Percentiles rank a stretch among this genome's conserved stretches.
phyloP scores from a whole-genome alignment of 2,797 vertebrate species.

The Hoplostethus atlanticus region DNA sequence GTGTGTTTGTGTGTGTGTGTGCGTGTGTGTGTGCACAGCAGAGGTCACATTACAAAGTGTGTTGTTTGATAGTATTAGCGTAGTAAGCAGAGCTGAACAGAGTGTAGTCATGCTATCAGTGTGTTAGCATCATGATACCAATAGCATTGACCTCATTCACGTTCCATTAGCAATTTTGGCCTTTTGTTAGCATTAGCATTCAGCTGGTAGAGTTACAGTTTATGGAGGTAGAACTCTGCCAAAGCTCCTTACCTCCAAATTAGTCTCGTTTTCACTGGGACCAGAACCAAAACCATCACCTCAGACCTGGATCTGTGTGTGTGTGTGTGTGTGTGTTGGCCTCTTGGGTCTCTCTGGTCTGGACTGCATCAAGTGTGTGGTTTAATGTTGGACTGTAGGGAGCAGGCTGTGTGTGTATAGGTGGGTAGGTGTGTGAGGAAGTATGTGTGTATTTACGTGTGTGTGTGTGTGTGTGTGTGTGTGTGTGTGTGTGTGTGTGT shows the following conservation, averaged over 20 bases:
- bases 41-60: constrained; percentile 55
- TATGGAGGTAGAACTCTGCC: constrained; percentile 45
- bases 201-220: constrained; percentile 8
- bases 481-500: constrained; percentile 33
- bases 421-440: constrained; percentile 20
- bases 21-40: neutral
- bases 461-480: constrained; percentile 29
- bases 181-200: constrained; percentile 21
- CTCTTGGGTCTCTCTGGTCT: constrained; percentile 67
- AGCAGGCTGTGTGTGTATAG: constrained; percentile 19
- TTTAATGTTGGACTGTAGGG: constrained; percentile 41
- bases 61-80: constrained; percentile 50
- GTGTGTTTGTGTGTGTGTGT: constrained; percentile 7
- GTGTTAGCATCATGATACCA: constrained; percentile 23
- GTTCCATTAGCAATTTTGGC: constrained; percentile 35
- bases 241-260: constrained; percentile 71
- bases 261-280: constrained; percentile 76
- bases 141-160: constrained; percentile 18
- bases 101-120: constrained; percentile 6
- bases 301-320: constrained; percentile 64
- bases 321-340: constrained; percentile 59
- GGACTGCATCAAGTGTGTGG: constrained; percentile 75
- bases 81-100: constrained; percentile 8
- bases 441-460: constrained; percentile 25
- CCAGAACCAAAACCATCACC: constrained; percentile 77